These are phyloP conservation scores for Ethmia dodecea DNA, from an alignment of 2,888 invertebrate species.

Conservation along the genomic window DNA sequence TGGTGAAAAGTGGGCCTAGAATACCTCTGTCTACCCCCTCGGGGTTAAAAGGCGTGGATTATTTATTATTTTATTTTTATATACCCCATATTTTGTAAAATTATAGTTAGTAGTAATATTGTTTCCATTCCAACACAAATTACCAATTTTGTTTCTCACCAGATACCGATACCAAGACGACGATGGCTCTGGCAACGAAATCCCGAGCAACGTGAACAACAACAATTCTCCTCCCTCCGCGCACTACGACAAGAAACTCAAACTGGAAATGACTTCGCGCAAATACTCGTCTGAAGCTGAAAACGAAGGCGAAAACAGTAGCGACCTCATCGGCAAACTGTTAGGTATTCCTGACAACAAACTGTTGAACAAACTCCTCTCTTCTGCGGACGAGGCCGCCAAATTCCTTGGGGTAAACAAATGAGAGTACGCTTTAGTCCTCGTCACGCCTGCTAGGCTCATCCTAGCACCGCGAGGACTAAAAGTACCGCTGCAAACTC, in stretches of 20 bases:
- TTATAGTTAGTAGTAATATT: too few relatives aligned
- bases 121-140: too few relatives aligned
- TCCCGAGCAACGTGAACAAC: slow-evolving; percentile 71
- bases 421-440: slow-evolving; percentile 76
- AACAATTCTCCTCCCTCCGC: slow-evolving; percentile 76
- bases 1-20: too few relatives aligned
- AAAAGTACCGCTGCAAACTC: slow-evolving; percentile 37
- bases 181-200: slow-evolving; percentile 63
- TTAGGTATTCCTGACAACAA: slow-evolving; percentile 92
- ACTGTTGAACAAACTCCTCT: slow-evolving; percentile 89
- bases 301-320: slow-evolving; percentile 76
- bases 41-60: too few relatives aligned
- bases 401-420: slow-evolving; percentile 91
- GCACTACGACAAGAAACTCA: slow-evolving; percentile 74
- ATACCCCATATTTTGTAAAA: too few relatives aligned
- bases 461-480: slow-evolving; percentile 69
- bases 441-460: slow-evolving; percentile 67
- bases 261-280: slow-evolving; percentile 65
- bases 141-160: too few relatives aligned
- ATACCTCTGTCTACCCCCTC: too few relatives aligned
- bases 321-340: slow-evolving; percentile 92
- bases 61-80: too few relatives aligned
- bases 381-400: slow-evolving; percentile 91
- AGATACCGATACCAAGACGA: slow-evolving; percentile 67
- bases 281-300: slow-evolving; percentile 70